These are phyloP conservation scores for Euwallacea similis DNA, from an alignment of 1,140 invertebrate species.

Conservation along the genomic window DNA sequence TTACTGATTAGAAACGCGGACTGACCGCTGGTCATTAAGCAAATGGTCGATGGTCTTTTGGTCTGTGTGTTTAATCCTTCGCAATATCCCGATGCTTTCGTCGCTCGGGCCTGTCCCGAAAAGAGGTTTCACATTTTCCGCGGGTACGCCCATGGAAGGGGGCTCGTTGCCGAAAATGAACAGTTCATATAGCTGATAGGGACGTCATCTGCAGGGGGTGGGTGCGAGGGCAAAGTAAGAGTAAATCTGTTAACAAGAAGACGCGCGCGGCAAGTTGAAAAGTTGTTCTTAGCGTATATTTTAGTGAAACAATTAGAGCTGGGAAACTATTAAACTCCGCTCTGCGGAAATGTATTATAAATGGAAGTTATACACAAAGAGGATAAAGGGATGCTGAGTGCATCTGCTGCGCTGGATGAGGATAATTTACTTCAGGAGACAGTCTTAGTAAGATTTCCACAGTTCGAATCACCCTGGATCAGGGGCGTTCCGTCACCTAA, in stretches of 20 bases:
- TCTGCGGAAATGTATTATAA: constrained; percentile 33
- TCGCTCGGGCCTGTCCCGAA: too few species aligned
- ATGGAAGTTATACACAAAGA: constrained; percentile 34
- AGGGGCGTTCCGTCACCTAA: background rate
- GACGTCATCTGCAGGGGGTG: constrained; percentile 14
- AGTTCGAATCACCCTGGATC: constrained; percentile 11
- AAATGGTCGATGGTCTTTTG: constrained; percentile 4
- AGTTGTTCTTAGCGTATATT: constrained; percentile 33
- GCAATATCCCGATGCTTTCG: background rate
- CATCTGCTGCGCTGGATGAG: constrained; percentile 27
- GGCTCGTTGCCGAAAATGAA: background rate
- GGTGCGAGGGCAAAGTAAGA: constrained; percentile 12
- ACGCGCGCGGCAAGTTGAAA: constrained; percentile 26
- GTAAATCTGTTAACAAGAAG: constrained; percentile 35
- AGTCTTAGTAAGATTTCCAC: constrained; percentile 27
- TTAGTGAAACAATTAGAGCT: constrained; percentile 32
- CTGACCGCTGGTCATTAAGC: constrained; percentile 1
- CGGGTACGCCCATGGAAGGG: too few species aligned
- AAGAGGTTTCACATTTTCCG: background rate
- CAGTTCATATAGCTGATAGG: background rate
- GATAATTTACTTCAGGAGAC: constrained; percentile 31
- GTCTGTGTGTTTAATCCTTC: background rate
- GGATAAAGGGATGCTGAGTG: constrained; percentile 21
- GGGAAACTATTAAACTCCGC: constrained; percentile 35
- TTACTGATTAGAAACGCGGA: constrained; percentile 6